phyloP scores from a whole-genome alignment of 2,113 vertebrate species.

The Xenotilapia longispinis region DNA sequence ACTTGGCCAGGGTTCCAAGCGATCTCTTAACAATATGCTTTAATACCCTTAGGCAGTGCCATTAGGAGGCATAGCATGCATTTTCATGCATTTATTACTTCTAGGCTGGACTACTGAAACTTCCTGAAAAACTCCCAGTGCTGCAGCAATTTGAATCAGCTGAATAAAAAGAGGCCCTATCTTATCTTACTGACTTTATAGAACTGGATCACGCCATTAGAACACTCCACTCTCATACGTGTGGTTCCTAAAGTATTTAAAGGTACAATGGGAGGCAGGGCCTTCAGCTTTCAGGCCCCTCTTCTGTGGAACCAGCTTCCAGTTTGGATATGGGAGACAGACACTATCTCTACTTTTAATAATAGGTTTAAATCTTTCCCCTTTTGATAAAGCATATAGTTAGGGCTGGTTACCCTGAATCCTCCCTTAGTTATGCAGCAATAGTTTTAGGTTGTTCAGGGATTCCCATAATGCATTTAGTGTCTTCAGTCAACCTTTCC shows the following conservation, averaged over 20 bases:
- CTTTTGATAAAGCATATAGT: not conserved
- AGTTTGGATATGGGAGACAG: not conserved
- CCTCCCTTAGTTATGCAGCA: not conserved
- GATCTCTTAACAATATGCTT: not conserved
- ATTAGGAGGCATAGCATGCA: not conserved
- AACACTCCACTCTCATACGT: not conserved
- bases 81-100: not conserved
- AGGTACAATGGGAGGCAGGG: not conserved
- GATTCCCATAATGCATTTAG: not conserved
- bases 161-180: not conserved
- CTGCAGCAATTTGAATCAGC: not conserved
- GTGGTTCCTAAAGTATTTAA: not conserved
- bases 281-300: not conserved
- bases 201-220: accelerated
- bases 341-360: not conserved
- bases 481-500: not conserved
- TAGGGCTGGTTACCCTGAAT: not conserved
- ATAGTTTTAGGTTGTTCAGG: not conserved
- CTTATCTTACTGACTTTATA: not conserved
- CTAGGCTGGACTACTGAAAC: not conserved
- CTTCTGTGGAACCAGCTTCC: not conserved
- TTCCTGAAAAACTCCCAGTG: not conserved
- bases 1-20: not conserved
- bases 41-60: not conserved
- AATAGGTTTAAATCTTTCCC: not conserved